Evolutionary conservation across 2,113 vertebrate genomes (phyloP).

Genomic region (Lepidothrix coronata): DNA sequence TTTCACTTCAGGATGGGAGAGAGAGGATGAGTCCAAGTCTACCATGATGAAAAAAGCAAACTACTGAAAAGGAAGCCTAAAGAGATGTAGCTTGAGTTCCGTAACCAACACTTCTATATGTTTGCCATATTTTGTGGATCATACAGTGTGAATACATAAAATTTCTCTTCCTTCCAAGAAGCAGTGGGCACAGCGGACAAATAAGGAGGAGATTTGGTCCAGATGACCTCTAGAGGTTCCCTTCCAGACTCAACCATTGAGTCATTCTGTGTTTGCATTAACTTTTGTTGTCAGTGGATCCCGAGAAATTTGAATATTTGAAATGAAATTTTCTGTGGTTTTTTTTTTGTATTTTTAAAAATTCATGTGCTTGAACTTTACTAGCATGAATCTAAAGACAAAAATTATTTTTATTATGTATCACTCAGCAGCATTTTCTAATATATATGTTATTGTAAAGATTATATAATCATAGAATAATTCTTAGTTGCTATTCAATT

Average conservation of each 20-base stretch:
- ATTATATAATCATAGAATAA: neutral
- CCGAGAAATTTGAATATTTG: neutral
- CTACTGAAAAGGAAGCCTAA: neutral
- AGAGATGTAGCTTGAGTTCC: accelerated
- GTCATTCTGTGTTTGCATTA: neutral
- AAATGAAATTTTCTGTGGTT: neutral
- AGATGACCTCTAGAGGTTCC: neutral
- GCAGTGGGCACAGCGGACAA: neutral
- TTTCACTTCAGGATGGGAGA: neutral
- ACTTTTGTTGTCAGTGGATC: neutral
- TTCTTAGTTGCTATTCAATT: neutral
- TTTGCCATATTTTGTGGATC: neutral
- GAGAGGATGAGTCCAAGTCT: neutral
- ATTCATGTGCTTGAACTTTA: neutral
- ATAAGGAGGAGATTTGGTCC: neutral
- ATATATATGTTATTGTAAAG: neutral
- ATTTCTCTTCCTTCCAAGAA: neutral
- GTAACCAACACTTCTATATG: neutral
- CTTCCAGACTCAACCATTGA: neutral
- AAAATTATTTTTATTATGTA: neutral
- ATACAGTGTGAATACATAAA: neutral
- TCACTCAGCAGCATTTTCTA: neutral
- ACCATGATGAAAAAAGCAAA: neutral
- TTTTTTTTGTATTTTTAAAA: neutral
- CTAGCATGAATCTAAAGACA: neutral